Base-by-base conservation (phyloP, 2,113 vertebrate species). In the Manacus vitellinus region DNA sequence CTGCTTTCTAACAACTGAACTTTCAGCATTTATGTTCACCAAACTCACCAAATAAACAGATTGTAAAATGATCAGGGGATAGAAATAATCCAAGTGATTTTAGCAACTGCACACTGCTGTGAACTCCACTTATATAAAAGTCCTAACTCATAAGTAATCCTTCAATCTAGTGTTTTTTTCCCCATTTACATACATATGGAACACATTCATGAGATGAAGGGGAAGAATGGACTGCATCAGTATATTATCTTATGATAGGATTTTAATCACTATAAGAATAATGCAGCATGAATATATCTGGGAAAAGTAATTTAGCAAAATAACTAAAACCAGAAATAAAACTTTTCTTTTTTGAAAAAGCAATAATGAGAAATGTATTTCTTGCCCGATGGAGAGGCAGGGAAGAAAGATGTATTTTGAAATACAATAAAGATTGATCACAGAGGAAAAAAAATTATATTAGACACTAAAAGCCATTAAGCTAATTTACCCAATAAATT, bases 401-500 rank as follows among this genome's bases (percentile, higher is more conserved):
- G 56, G 75, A 96, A 9, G 30, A 72, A 95, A 94, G 76, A 88
- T 47, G 66, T 68, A 94, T 89, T 95, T 97, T 76, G 88, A 93
- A 97, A 94, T 56, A 70, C 66, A 93, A 72, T 92, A 72, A 83
- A 92, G 88, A 94, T 71, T 91, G 88, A 97, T 97, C 88, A 95
- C 58, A 18, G 46, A 96, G 74, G 35, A 63, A 55, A 85, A 82
- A 89, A 91, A 47, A n/a, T 35, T 7, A 22, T 33, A 93, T 96
- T 95, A 87, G 49, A 62, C 35, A 85, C 92, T 95, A 74, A 96
- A 96, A 86, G 71, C 89, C 83, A 95, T 92, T 61, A 30, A 72
- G 66, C 30, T 95, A 87, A 97, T 96, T 95, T 96, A 91, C 67
- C 55, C 66, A 91, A 94, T 97, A 68, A 70, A 96, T 92, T 79